Evolutionary conservation across 2,113 vertebrate genomes (phyloP).

Genomic region (Ptyas mucosa): DNA sequence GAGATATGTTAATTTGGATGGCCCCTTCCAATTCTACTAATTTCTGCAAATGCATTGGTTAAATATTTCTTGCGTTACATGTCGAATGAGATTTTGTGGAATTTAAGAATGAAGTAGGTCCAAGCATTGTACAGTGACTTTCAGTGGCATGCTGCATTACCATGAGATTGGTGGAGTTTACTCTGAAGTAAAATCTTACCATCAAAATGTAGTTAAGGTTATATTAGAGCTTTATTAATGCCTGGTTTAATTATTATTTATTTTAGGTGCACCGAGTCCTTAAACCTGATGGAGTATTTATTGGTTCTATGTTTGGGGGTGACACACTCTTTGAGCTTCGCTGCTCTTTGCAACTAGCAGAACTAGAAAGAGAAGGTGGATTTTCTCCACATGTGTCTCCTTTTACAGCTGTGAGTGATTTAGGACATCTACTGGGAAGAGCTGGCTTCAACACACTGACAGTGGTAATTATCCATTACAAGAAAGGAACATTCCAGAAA

Average conservation of each 20-base stretch:
- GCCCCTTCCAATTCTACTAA: not conserved
- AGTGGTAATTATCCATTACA: slow-evolving; percentile 75
- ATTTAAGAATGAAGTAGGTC: not conserved
- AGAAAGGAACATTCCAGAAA: not conserved
- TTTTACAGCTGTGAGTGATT: slow-evolving; percentile 84
- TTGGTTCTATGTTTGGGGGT: slow-evolving; percentile 91
- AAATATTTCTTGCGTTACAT: not conserved
- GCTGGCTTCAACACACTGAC: slow-evolving; percentile 93
- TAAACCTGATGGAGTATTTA: slow-evolving; percentile 89
- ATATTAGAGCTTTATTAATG: not conserved
- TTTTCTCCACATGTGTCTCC: slow-evolving; percentile 90
- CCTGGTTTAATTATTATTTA: not conserved
- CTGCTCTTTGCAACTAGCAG: slow-evolving; percentile 91
- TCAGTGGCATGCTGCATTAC: not conserved
- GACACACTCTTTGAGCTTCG: slow-evolving; percentile 91
- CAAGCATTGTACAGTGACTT: not conserved
- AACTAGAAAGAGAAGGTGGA: slow-evolving; percentile 89
- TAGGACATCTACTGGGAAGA: slow-evolving; percentile 86
- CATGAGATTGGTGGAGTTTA: not conserved
- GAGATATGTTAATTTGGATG: not conserved
- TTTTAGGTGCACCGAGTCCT: slow-evolving; percentile 85
- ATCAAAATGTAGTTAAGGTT: not conserved
- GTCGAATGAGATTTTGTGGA: not conserved
- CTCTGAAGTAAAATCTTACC: not conserved
- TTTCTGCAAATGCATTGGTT: not conserved